Evolutionary conservation across 2,797 vertebrate species (phyloP).

Genomic region (Leucoraja ocellata): DNA sequence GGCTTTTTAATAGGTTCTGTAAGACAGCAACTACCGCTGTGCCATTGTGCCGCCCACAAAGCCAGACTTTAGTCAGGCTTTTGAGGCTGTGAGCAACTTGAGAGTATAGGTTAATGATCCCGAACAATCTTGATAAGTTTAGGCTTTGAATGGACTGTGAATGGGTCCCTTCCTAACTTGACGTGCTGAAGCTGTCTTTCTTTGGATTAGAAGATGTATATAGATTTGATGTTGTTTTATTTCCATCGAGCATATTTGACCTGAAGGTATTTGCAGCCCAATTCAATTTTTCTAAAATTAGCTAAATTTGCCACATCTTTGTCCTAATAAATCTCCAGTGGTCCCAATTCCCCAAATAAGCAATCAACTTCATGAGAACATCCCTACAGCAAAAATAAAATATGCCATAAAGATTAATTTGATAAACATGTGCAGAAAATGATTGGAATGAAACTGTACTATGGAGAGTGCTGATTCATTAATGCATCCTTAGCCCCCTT

Average conservation of each 20-base stretch:
- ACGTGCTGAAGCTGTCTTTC: not conserved
- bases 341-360: not conserved
- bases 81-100: not conserved
- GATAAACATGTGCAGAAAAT: not conserved
- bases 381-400: not conserved
- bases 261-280: not conserved
- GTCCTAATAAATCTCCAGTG: not conserved
- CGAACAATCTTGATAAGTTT: not conserved
- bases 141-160: not conserved
- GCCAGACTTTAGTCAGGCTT: not conserved
- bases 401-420: not conserved
- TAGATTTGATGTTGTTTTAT: not conserved
- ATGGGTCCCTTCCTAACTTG: not conserved
- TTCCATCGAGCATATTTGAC: not conserved
- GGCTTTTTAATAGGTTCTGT: too few species aligned
- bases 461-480: not conserved
- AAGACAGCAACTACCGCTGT: too few species aligned
- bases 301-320: not conserved
- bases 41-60: too few species aligned
- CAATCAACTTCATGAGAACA: not conserved
- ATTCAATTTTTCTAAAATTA: constrained; percentile 17
- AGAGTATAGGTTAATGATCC: not conserved
- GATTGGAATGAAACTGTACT: not conserved
- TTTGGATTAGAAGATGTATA: not conserved
- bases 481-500: not conserved